Evolutionary conservation across 2,888 invertebrate species (phyloP), one percentile per base, ranked within the genome.

Genomic region (Creontiades dilutus): DNA sequence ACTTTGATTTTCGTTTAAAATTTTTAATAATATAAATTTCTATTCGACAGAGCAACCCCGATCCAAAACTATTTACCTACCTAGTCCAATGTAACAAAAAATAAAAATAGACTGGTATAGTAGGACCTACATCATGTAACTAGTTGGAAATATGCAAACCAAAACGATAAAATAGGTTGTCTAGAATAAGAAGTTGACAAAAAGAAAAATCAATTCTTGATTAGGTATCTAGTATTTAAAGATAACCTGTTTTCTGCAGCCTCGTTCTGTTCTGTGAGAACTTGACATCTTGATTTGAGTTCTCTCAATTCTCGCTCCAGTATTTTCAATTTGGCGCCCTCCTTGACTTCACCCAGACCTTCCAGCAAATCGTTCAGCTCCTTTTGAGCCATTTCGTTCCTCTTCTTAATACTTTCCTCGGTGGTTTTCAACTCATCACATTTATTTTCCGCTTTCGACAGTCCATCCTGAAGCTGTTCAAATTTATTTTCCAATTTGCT

Each of bases 391-490:
- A 13, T 0, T 16, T 57, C 85, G 28, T 85, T 85, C 46, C 61
- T 37, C 28, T 16, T 85, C 19, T 11, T 85, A 28, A 2, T 16
- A n/a, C 61, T 61, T 46, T 46, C 85, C n/a, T 85, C 61, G 57
- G 28, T 14, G 0, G 0, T 28, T 46, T 85, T 85, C n/a, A 85
- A 28, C 37, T 28, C 19, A 9, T 85, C 61, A 16, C 11, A 7
- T 14, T 85, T 27, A 14, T 48, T 47, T 52, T 82, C 23, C 4
- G 27, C 47, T 13, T n/a, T 16, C 0, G 23, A 16, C 27, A 12
- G 16, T n/a, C 61, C 46, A 3, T 28, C 61, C 14, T 85, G 27
- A 12, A 85, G 61, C n/a, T 19, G 4, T 9, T 7, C 12, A 7
- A 85, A 14, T 85, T 85, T 57, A 27, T 28, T 85, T 37, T 28